phyloP scores from a whole-genome alignment of 2,797 vertebrate species.

The Merluccius polli region DNA sequence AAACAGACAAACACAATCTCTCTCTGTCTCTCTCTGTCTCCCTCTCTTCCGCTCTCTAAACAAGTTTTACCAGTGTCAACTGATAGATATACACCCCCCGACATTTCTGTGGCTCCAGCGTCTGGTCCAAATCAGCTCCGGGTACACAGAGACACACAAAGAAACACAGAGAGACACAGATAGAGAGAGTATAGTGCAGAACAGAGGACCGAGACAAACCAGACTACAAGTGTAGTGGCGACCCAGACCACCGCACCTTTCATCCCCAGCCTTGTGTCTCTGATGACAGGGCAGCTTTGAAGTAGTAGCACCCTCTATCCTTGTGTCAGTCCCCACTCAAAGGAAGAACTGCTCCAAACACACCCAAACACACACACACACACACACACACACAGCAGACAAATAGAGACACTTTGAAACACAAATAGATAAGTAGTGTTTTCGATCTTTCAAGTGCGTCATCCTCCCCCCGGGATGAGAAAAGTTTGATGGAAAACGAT shows the following conservation, averaged over 20 bases:
- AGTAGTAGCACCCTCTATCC: conserved; percentile 43
- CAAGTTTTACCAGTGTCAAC: neutral
- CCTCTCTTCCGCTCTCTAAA: neutral
- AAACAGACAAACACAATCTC: neutral
- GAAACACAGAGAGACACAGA: conserved; percentile 21
- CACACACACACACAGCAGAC: conserved; percentile 20
- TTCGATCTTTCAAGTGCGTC: neutral
- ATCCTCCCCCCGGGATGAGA: too few relatives aligned
- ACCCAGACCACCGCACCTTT: conserved; percentile 26
- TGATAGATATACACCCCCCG: neutral
- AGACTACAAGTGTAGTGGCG: neutral
- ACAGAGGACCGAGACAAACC: too few relatives aligned
- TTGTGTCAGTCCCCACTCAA: conserved; percentile 43
- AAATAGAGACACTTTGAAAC: neutral
- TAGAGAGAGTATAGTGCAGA: conserved; percentile 17
- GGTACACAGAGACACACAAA: conserved; percentile 10
- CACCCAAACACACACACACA: conserved; percentile 18
- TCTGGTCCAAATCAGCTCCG: neutral
- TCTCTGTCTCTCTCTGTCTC: conserved; percentile 5
- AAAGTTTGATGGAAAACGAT: too few relatives aligned
- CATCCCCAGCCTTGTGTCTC: conserved; percentile 30
- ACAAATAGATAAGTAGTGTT: neutral
- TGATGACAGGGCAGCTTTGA: conserved; percentile 65
- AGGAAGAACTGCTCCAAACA: conserved; percentile 17
- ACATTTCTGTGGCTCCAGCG: neutral